Conservation (phyloP, 1,140 invertebrate genomes). For the Homalodisca vitripennis region DNA sequence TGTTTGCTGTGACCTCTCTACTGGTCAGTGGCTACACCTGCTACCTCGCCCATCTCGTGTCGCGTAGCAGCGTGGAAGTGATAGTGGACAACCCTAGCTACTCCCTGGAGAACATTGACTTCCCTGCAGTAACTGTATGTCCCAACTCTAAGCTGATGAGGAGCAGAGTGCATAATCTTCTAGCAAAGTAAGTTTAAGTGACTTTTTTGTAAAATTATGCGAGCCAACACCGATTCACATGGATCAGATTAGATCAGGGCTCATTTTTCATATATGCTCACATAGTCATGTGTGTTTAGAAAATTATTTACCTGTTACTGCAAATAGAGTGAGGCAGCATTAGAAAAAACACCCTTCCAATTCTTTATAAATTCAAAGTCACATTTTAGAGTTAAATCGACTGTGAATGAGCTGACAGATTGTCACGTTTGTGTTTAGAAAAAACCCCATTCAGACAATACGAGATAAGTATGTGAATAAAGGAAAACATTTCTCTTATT, state of each 20-base stretch:
- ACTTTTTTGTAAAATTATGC: neutral
- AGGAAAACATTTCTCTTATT: too few relatives aligned
- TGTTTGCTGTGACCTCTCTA: too few relatives aligned
- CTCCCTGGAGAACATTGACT: constrained; percentile 36
- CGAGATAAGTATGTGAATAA: too few relatives aligned
- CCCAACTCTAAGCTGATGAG: constrained; percentile 41
- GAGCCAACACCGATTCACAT: neutral
- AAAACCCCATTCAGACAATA: too few relatives aligned
- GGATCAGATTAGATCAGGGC: too few relatives aligned
- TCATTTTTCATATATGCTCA: neutral
- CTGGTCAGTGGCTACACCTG: too few relatives aligned
- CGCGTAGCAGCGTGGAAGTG: neutral
- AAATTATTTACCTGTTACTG: neutral
- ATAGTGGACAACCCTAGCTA: constrained; percentile 36
- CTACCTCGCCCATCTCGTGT: neutral
- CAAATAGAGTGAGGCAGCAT: neutral
- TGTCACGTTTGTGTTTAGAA: too few relatives aligned
- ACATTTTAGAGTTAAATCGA: too few relatives aligned
- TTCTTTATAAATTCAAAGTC: too few relatives aligned
- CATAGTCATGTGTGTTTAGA: neutral
- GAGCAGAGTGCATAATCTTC: neutral
- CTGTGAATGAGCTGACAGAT: too few relatives aligned
- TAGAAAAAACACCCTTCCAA: neutral
- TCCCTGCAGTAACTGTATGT: constrained; percentile 44
- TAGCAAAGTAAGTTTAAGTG: neutral